These are phyloP conservation scores for Liparis tanakae DNA, from an alignment of 2,797 vertebrate species.

Conservation along the genomic window DNA sequence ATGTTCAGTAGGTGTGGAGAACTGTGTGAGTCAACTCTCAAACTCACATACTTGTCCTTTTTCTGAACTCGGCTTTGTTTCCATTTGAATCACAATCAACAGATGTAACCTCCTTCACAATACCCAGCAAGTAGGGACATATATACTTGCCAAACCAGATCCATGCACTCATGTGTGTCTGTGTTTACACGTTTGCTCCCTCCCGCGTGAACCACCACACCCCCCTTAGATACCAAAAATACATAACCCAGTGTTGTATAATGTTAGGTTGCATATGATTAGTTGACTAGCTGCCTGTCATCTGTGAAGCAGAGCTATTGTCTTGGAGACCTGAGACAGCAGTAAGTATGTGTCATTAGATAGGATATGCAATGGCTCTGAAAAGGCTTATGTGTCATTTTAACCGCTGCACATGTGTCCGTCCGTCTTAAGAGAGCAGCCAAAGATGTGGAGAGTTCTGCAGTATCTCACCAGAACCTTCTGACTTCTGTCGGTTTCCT, in stretches of 20 bases:
- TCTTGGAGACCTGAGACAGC: conserved; percentile 46
- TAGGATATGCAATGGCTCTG: conserved; percentile 61
- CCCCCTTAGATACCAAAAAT: conserved; percentile 67
- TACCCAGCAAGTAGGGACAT: conserved; percentile 82
- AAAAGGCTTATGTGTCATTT: conserved; percentile 66
- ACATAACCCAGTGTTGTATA: conserved; percentile 51
- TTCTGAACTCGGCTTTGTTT: conserved; percentile 81
- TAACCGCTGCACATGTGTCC: conserved; percentile 68
- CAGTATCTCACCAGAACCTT: conserved; percentile 40
- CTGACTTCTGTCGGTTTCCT: conserved; percentile 8
- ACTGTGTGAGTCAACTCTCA: conserved; percentile 56
- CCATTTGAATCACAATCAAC: conserved; percentile 86
- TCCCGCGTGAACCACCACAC: conserved; percentile 66
- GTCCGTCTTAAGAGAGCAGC: conserved; percentile 56
- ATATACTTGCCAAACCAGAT: conserved; percentile 86
- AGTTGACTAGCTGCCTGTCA: conserved; percentile 53
- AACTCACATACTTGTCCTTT: conserved; percentile 77
- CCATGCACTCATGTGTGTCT: conserved; percentile 74
- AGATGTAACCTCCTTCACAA: conserved; percentile 81
- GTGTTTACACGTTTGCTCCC: conserved; percentile 74
- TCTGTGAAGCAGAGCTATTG: conserved; percentile 45
- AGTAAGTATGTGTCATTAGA: conserved; percentile 59
- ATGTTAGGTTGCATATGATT: conserved; percentile 47
- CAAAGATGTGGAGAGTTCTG: conserved; percentile 52
- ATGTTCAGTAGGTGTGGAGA: conserved; percentile 54